Conservation (phyloP, 2,888 invertebrate species). For the Protodeltote pygarga region DNA sequence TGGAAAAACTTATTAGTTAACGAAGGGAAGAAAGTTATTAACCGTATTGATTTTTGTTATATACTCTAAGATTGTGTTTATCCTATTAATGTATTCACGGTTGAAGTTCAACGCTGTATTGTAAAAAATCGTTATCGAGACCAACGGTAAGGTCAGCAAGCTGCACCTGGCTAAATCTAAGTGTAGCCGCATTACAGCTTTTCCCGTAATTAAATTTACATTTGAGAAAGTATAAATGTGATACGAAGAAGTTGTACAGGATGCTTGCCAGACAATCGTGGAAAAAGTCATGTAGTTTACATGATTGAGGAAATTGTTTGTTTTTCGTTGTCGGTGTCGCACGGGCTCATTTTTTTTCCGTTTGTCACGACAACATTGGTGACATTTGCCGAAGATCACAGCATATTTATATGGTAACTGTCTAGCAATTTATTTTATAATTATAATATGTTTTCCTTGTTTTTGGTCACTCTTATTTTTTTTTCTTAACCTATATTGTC, state of each 20-base stretch:
- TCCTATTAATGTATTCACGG: no score
- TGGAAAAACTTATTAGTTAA: slow-evolving; percentile 42
- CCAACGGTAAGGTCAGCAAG: no score
- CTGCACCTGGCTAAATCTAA: no score
- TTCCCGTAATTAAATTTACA: no score
- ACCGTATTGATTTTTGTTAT: slow-evolving; percentile 9
- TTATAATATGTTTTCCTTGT: no score
- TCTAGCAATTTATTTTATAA: neutral
- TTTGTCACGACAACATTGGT: slow-evolving; percentile 4
- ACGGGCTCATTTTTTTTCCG: slow-evolving; percentile 7
- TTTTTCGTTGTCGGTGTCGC: slow-evolving; percentile 3
- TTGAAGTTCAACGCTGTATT: no score
- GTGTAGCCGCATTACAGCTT: no score
- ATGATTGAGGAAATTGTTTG: slow-evolving; percentile 1
- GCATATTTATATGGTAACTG: slow-evolving; percentile 7
- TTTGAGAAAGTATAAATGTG: no score
- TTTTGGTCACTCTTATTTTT: no score
- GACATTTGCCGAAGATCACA: slow-evolving; percentile 7
- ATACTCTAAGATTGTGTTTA: neutral
- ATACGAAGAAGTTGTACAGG: neutral
- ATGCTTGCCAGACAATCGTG: slow-evolving; percentile 1
- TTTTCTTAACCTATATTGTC: no score
- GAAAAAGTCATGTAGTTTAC: slow-evolving; percentile 3
- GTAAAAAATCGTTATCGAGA: no score
- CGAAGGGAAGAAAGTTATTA: slow-evolving; percentile 22